Evolutionary conservation across 2,888 invertebrate genomes (phyloP), one percentile per base, ranked within the genome.

Genomic region (Trimorus sp.): DNA sequence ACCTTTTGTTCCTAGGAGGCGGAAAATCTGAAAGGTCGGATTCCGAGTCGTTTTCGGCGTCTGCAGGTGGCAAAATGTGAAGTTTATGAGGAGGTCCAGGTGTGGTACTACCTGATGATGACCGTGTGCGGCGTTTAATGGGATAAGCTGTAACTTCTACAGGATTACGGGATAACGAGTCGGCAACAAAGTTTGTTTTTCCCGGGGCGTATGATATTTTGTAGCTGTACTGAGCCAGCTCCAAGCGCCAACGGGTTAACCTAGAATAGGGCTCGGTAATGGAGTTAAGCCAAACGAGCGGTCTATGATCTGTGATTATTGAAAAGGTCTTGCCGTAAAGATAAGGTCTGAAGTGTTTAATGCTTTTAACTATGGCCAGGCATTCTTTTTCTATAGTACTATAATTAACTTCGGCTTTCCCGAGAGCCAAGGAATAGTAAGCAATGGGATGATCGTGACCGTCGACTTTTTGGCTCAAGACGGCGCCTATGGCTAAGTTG

Each of bases 171-270:
- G 84, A 86, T 11, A 88, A 59, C 5, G 85, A 86, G 51, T 90
- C 90, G 4, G 88, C 89, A 70, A 88, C 88, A 7, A 82, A 54
- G 73, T 89, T 90, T 7, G 66, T 26, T 62, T 69, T 79, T 7
- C 90, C 89, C 7, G 85, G 48, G 54, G 68, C 71, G 26, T 82
- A 71, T 1, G 5, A 0, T 49, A 82, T 71, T n/a, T 71, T 51
- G 26, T 76, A 84, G n/a, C 82, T 79, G 16, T 84, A 84, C 49
- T 79, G 73, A 9, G 69, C 68, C 5, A 83, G 38, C 12, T 70
- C 40, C 7, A 84, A 40, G 3, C 76, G 56, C 81, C 81, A 84
- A 16, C 84, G 45, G 1, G 53, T 62, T 2, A 82, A 51, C n/a
- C 79, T 51, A 7, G 76, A 83, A 0, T 76, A 79, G 1, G 79